Percentiles rank a stretch among this genome's conserved stretches.
Evolutionary conservation across 2,113 vertebrate species (phyloP).

Genomic region (Rhinoderma darwinii): DNA sequence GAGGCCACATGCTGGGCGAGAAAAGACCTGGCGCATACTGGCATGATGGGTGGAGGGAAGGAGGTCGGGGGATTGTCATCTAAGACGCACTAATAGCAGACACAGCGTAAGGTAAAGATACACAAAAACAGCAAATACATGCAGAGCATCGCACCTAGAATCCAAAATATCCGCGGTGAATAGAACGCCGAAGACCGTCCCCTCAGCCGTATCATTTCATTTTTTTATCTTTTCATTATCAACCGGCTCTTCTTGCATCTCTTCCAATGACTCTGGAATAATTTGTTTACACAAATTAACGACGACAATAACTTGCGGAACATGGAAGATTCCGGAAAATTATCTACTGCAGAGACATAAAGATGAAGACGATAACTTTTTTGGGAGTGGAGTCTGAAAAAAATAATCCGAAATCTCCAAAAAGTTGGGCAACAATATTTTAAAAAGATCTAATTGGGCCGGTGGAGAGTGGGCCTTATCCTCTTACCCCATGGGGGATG

Average conservation of each 20-base stretch:
- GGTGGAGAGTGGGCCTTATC: neutral
- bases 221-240: too few relatives aligned
- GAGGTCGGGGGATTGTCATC: neutral
- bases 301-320: neutral
- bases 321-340: neutral
- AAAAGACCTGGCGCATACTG: neutral
- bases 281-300: conserved; percentile 48
- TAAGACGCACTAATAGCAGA: too few relatives aligned
- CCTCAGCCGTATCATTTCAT: too few relatives aligned
- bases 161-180: too few relatives aligned
- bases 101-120: too few relatives aligned
- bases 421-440: too few relatives aligned
- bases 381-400: too few relatives aligned
- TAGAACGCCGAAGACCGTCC: too few relatives aligned
- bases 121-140: too few relatives aligned
- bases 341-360: neutral
- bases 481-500: too few relatives aligned
- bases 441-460: neutral
- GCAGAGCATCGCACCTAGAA: too few relatives aligned
- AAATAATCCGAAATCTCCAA: neutral
- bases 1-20: neutral
- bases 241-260: neutral
- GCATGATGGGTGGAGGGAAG: neutral
- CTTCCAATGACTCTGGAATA: neutral
- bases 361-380: neutral